Evolutionary conservation across 2,888 invertebrate genomes (phyloP).

Genomic region (Epicampocera succincta): DNA sequence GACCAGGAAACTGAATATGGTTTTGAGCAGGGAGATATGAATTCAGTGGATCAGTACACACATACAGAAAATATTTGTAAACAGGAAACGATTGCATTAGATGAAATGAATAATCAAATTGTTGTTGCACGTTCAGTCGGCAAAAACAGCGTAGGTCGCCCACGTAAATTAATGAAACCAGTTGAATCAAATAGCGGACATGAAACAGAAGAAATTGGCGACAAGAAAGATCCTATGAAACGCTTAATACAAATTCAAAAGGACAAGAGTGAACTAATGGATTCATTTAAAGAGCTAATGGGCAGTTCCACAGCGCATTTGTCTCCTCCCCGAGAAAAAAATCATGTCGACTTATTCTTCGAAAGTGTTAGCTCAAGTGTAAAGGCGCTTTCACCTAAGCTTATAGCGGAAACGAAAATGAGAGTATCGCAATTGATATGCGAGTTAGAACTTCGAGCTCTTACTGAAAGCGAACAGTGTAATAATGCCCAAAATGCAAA

Average conservation of each 20-base stretch:
- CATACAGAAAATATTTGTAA: slow-evolving; percentile 70
- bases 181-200: slow-evolving; percentile 20
- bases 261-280: slow-evolving; percentile 78
- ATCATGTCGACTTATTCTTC: slow-evolving; percentile 76
- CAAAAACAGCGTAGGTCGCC: slow-evolving; percentile 51
- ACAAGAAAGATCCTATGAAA: slow-evolving; percentile 74
- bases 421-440: slow-evolving; percentile 74
- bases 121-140: slow-evolving; percentile 35
- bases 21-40: slow-evolving; percentile 70
- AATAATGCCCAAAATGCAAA: slow-evolving; percentile 35
- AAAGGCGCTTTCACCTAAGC: slow-evolving; percentile 73
- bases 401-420: slow-evolving; percentile 74
- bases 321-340: slow-evolving; percentile 72
- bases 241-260: slow-evolving; percentile 77
- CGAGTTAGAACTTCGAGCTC: slow-evolving; percentile 73
- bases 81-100: slow-evolving; percentile 61
- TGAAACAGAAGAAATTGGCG: slow-evolving; percentile 63
- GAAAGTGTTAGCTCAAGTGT: slow-evolving; percentile 74
- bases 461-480: slow-evolving; percentile 70
- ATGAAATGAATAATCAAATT: slow-evolving; percentile 59
- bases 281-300: slow-evolving; percentile 79
- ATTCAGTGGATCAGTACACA: slow-evolving; percentile 70
- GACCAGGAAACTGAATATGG: slow-evolving; percentile 63
- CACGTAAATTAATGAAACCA: slow-evolving; percentile 54
- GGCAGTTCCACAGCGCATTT: slow-evolving; percentile 70